Conservation (phyloP, 1,140 invertebrate species). For the Leptinotarsa undecemlineata region DNA sequence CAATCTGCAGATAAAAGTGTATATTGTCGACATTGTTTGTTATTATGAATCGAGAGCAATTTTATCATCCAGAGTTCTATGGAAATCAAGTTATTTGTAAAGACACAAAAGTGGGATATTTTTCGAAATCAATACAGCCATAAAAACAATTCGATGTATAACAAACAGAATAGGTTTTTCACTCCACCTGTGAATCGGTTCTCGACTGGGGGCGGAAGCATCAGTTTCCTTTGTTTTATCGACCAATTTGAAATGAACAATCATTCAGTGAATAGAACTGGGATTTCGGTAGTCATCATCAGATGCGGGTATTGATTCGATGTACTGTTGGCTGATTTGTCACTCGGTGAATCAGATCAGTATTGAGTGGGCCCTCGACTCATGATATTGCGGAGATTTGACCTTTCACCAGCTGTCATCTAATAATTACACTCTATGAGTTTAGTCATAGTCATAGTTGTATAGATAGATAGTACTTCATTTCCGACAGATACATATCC, state of each 20-base stretch:
- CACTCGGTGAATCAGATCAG: neutral
- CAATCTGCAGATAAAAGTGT: too few relatives aligned
- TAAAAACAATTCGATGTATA: neutral
- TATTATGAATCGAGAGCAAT: too few relatives aligned
- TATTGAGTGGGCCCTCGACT: neutral
- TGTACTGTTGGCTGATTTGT: neutral
- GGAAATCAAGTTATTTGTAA: too few relatives aligned
- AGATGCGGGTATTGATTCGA: slow-evolving; percentile 7
- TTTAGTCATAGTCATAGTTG: too few relatives aligned
- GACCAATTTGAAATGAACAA: slow-evolving; percentile 1
- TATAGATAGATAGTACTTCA: too few relatives aligned
- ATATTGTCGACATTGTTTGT: too few relatives aligned
- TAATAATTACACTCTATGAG: neutral
- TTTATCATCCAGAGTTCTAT: too few relatives aligned
- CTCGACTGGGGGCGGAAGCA: neutral
- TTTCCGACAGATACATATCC: too few relatives aligned
- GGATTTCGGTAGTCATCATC: neutral
- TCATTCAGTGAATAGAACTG: neutral
- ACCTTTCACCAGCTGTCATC: neutral
- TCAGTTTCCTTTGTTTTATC: slow-evolving; percentile 2
- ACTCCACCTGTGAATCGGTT: neutral
- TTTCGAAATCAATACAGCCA: neutral
- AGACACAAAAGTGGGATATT: too few relatives aligned
- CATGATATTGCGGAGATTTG: neutral
- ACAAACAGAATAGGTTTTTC: neutral